Evolutionary conservation across 2,113 vertebrate species (phyloP).

Genomic region (Myrmecobius fasciatus): DNA sequence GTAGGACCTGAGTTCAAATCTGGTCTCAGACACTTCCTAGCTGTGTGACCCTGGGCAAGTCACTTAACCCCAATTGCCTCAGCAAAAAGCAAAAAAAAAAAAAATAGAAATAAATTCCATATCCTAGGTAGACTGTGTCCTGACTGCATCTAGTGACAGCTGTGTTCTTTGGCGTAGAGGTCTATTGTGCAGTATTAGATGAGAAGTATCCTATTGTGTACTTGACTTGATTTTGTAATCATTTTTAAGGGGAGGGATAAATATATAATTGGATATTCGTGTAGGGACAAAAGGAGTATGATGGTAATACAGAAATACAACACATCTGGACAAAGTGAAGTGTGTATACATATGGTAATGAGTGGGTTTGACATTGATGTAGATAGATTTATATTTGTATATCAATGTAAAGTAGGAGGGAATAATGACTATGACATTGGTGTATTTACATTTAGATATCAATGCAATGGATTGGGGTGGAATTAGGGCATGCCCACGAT

Average conservation of each 20-base stretch:
- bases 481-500: neutral
- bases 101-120: neutral
- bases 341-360: neutral
- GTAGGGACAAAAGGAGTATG: neutral
- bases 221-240: neutral
- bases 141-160: neutral
- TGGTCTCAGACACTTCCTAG: too few relatives aligned
- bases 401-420: neutral
- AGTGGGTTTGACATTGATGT: neutral
- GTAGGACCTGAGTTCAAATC: too few relatives aligned
- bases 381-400: neutral
- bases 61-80: too few relatives aligned
- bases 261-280: neutral
- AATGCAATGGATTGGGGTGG: neutral
- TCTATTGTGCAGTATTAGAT: neutral
- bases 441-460: neutral
- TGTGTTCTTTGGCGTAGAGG: neutral
- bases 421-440: neutral
- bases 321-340: neutral
- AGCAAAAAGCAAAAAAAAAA: too few relatives aligned
- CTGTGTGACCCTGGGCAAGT: too few relatives aligned
- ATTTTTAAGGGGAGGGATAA: neutral
- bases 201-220: neutral
- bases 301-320: neutral
- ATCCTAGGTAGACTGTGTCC: neutral